Percentiles rank a stretch among this genome's conserved stretches.
Evolutionary conservation across 2,888 invertebrate genomes (phyloP).

Genomic region (Tipula vernalis): DNA sequence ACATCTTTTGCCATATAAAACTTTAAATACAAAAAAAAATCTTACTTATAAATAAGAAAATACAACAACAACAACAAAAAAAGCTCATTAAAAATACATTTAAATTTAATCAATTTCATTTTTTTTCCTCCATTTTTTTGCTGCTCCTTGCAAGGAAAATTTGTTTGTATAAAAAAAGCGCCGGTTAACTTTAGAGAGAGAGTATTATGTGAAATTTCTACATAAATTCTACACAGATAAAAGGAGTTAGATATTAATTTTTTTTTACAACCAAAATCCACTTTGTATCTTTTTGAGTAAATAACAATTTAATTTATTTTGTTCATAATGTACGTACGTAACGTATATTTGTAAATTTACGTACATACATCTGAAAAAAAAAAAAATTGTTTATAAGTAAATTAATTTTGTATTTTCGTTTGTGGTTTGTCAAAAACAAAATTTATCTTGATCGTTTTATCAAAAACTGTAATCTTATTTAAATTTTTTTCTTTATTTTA

Average conservation of each 20-base stretch:
- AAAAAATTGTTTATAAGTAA: background rate
- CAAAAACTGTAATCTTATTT: background rate
- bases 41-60: background rate
- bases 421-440: background rate
- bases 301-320: background rate
- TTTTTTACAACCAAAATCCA: background rate
- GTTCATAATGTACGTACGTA: too few relatives aligned
- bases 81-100: conserved; percentile 4
- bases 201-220: background rate
- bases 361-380: background rate
- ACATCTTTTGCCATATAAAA: background rate
- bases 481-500: background rate
- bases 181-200: background rate
- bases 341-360: background rate
- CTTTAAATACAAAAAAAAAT: background rate
- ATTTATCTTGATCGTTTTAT: background rate
- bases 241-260: background rate
- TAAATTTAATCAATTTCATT: background rate
- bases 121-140: background rate
- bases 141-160: background rate
- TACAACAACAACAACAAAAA: background rate
- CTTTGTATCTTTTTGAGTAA: background rate
- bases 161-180: background rate
- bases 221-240: background rate
- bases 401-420: background rate